A percentile compares a stretch with the other conserved stretches of the same genome.
Evolutionary conservation across 2,888 invertebrate species (phyloP).

Genomic region (Phaedon cochleariae): DNA sequence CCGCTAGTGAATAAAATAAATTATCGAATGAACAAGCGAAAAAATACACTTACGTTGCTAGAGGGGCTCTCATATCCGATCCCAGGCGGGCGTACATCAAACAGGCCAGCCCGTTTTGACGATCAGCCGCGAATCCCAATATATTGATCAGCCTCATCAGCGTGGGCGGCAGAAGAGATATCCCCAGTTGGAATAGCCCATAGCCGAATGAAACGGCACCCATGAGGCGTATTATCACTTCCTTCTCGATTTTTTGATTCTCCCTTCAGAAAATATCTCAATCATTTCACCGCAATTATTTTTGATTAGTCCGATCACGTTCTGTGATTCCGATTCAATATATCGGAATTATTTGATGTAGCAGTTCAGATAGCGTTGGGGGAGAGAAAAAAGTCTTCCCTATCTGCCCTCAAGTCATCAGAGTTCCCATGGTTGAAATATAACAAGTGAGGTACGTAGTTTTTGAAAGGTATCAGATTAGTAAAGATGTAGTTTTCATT

Average conservation of each 20-base stretch:
- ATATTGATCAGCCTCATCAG: constrained; percentile 69
- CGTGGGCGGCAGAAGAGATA: constrained; percentile 73
- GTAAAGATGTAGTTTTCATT: too few relatives aligned
- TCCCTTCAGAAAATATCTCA: constrained; percentile 19
- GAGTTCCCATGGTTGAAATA: too few relatives aligned
- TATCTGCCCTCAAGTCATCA: too few relatives aligned
- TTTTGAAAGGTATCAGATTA: too few relatives aligned
- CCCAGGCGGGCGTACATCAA: constrained; percentile 70
- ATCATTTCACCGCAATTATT: too few relatives aligned
- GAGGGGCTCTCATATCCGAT: constrained; percentile 72
- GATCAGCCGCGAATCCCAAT: constrained; percentile 73
- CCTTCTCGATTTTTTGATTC: constrained; percentile 60
- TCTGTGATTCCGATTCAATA: too few relatives aligned
- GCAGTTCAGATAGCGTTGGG: too few relatives aligned
- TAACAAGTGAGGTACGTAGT: too few relatives aligned
- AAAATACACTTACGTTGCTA: constrained; percentile 67
- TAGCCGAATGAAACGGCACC: constrained; percentile 76
- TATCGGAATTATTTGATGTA: too few relatives aligned
- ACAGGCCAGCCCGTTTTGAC: constrained; percentile 67
- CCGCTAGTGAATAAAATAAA: too few relatives aligned
- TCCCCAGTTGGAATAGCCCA: constrained; percentile 73
- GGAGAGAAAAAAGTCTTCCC: too few relatives aligned
- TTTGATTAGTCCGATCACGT: too few relatives aligned
- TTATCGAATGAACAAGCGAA: neutral
- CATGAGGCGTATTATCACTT: constrained; percentile 69